Conservation (phyloP, 30 jellyfish, hydroid and myxozoan species). For the Cassiopea andromeda region DNA sequence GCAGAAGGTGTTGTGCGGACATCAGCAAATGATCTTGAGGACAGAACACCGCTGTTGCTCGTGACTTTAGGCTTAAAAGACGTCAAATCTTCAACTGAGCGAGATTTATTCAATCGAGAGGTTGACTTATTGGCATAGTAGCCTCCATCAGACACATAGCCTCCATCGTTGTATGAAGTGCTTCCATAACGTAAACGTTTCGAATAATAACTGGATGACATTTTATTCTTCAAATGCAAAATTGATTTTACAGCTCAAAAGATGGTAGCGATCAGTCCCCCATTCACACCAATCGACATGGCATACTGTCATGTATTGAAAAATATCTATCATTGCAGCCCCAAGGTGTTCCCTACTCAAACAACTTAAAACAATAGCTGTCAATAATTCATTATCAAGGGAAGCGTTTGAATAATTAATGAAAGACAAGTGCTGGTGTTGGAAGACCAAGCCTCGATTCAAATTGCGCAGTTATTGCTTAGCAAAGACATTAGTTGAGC, state of each 20-base stretch:
- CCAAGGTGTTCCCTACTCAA: constrained; percentile 52
- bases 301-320: constrained; percentile 7
- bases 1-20: constrained; percentile 27
- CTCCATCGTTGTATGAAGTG: constrained; percentile 45
- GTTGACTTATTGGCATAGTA: constrained; percentile 20
- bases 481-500: constrained; percentile 4
- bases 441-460: constrained; percentile 67
- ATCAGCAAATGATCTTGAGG: constrained; percentile 13
- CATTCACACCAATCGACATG: neutral
- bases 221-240: neutral
- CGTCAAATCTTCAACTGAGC: constrained; percentile 66
- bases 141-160: constrained; percentile 68
- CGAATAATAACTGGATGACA: constrained; percentile 52
- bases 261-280: neutral
- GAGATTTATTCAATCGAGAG: constrained; percentile 51
- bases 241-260: neutral
- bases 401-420: constrained; percentile 88
- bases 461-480: constrained; percentile 16
- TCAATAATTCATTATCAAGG: constrained; percentile 73
- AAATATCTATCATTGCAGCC: neutral
- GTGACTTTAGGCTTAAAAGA: constrained; percentile 38
- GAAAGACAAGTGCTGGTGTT: constrained; percentile 61
- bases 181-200: constrained; percentile 68
- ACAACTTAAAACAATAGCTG: constrained; percentile 45
- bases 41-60: neutral